A percentile compares a stretch with the other conserved stretches of the same genome.
phyloP scores from a whole-genome alignment of 92 coral and sea anemone species.

The Muricea muricata region DNA sequence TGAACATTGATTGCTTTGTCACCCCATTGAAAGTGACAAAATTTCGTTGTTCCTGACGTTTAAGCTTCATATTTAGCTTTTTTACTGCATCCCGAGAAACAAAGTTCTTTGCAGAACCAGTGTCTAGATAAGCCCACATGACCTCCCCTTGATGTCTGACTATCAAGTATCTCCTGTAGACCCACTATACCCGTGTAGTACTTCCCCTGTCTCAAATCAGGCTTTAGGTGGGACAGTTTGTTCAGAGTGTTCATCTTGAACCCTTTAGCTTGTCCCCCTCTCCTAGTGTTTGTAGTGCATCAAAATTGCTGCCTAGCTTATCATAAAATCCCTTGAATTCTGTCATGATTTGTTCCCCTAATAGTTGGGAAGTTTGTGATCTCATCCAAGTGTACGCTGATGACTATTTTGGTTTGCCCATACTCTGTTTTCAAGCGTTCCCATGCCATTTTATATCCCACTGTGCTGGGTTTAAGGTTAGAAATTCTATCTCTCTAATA shows the following conservation, averaged over 20 bases:
- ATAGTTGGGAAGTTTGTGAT: background rate
- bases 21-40: background rate
- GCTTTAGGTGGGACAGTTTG: background rate
- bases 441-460: no score
- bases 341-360: background rate
- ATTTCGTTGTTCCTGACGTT: background rate
- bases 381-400: background rate
- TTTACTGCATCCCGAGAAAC: no score
- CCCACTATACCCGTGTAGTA: background rate
- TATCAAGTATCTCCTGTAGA: no score
- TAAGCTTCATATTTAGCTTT: background rate
- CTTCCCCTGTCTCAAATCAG: background rate
- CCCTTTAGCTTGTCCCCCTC: constrained; percentile 15
- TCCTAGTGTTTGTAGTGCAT: no score
- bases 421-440: no score
- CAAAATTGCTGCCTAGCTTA: no score
- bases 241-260: background rate
- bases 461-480: no score
- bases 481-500: constrained; percentile 2
- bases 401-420: no score
- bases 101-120: no score
- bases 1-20: background rate
- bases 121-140: no score
- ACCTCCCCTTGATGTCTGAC: background rate
- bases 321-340: background rate